Conservation (phyloP, 2,888 invertebrate genomes). For the Sarcophaga subvicina region DNA sequence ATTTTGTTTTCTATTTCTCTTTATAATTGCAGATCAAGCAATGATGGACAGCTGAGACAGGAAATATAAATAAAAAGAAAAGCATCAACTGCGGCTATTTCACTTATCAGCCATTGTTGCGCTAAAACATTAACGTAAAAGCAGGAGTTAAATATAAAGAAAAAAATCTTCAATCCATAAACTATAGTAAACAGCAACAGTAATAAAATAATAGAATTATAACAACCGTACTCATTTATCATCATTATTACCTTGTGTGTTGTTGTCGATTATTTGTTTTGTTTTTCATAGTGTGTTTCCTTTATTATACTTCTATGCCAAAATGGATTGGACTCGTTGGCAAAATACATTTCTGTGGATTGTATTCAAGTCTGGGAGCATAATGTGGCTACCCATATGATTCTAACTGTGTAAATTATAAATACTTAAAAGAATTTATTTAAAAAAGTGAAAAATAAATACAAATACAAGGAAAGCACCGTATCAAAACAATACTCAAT, state of each 20-base stretch:
- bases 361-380: conserved; percentile 75
- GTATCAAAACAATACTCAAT: conserved; percentile 44
- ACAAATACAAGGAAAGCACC: conserved; percentile 3
- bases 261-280: neutral
- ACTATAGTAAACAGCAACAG: conserved; percentile 2
- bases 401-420: conserved; percentile 69
- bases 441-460: conserved; percentile 20
- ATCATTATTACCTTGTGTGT: conserved; percentile 44
- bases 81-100: neutral
- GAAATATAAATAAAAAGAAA: conserved; percentile 3
- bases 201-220: conserved; percentile 8
- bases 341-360: conserved; percentile 79
- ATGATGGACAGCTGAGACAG: conserved; percentile 63
- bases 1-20: conserved; percentile 2
- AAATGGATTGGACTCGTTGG: conserved; percentile 82
- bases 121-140: neutral
- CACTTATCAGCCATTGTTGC: neutral
- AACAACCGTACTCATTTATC: conserved; percentile 33
- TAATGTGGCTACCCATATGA: conserved; percentile 81
- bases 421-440: conserved; percentile 36
- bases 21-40: conserved; percentile 50
- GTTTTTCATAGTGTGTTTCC: conserved; percentile 29
- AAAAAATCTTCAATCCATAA: neutral
- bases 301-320: conserved; percentile 67
- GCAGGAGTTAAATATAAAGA: neutral